Conservation (phyloP, 2,113 vertebrate species). For the Entomyzon cyanotis region DNA sequence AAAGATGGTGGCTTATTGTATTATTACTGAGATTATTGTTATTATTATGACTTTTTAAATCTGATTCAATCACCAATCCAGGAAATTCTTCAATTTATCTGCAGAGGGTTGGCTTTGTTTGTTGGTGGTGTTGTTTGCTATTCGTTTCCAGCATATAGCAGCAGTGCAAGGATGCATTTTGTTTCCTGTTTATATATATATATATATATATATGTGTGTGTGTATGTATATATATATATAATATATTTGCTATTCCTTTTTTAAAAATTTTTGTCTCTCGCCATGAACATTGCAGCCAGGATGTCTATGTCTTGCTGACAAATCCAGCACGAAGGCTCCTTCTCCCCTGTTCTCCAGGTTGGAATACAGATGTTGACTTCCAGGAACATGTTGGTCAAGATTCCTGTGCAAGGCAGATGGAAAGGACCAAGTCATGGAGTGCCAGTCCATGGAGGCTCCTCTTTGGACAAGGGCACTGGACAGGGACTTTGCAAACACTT, state of each 20-base stretch:
- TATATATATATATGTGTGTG: conserved; percentile 74
- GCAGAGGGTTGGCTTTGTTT: conserved; percentile 70
- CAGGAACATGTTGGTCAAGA: conserved; percentile 75
- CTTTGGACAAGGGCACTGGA: background rate
- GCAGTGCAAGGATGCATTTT: conserved; percentile 78
- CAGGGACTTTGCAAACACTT: background rate
- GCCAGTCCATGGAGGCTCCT: background rate
- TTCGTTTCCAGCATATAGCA: conserved; percentile 73
- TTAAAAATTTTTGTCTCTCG: conserved; percentile 74
- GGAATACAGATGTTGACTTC: conserved; percentile 66
- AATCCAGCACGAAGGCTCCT: conserved; percentile 79
- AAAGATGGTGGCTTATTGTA: conserved; percentile 42
- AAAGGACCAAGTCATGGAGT: background rate
- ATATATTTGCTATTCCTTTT: conserved; percentile 80
- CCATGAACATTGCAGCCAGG: conserved; percentile 72
- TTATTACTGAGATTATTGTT: conserved; percentile 23
- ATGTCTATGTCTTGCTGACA: conserved; percentile 67
- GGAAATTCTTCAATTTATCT: conserved; percentile 72
- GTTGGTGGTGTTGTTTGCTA: conserved; percentile 64
- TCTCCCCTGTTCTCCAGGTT: conserved; percentile 72
- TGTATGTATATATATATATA: conserved; percentile 78
- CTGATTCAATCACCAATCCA: conserved; percentile 61
- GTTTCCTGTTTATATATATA: conserved; percentile 76
- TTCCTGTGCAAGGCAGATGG: conserved; percentile 66
- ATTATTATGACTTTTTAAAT: background rate